Percentiles rank a stretch among this genome's conserved stretches.
These are phyloP conservation scores for Campaea margaritaria DNA, from an alignment of 2,888 invertebrate species.

Conservation along the genomic window DNA sequence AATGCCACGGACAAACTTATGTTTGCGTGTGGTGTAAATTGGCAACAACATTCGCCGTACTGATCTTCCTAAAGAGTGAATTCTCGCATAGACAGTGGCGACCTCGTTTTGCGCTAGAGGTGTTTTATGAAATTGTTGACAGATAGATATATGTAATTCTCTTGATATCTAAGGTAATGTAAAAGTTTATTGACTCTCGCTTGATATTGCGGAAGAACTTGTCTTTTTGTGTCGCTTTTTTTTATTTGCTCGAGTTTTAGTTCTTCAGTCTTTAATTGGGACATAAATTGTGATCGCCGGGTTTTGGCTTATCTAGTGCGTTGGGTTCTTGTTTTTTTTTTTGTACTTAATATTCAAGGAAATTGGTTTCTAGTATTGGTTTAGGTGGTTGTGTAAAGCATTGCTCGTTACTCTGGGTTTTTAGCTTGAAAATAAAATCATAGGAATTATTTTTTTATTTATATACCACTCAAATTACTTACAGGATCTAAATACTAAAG, in stretches of 20 bases:
- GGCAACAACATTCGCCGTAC: not conserved
- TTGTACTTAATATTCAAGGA: no score
- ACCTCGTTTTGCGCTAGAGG: not conserved
- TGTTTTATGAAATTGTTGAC: not conserved
- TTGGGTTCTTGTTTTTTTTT: no score
- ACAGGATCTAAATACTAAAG: not conserved
- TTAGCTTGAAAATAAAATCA: no score
- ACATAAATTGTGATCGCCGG: no score
- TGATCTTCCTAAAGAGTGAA: not conserved
- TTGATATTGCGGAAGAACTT: not conserved
- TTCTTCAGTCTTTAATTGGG: not conserved
- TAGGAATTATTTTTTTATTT: no score
- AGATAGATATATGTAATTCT: not conserved
- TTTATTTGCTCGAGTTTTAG: not conserved
- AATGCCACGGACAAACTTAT: not conserved
- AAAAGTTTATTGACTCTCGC: not conserved
- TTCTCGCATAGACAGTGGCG: not conserved
- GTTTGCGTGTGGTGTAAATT: not conserved
- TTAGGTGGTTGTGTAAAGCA: no score
- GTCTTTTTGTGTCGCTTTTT: not conserved
- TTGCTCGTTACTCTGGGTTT: no score
- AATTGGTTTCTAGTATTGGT: no score
- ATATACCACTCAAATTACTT: not conserved
- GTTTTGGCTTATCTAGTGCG: no score
- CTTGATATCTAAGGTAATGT: not conserved